These are phyloP conservation scores for Lepus townsendii DNA, from an alignment of 2,797 vertebrate species.

Conservation along the genomic window DNA sequence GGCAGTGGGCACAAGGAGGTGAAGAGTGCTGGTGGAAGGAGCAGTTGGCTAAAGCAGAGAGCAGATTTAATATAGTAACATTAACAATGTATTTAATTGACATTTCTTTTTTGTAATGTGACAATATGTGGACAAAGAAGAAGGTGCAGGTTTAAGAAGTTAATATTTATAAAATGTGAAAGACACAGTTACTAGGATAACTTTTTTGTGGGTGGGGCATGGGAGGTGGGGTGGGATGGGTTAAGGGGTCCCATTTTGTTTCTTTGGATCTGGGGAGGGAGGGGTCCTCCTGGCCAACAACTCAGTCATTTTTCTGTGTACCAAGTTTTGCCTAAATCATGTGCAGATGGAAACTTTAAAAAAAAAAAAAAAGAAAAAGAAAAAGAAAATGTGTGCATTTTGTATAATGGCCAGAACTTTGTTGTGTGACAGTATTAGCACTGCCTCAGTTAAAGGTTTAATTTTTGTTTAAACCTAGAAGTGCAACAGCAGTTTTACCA, in stretches of 20 bases:
- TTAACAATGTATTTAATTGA: slow-evolving; percentile 94
- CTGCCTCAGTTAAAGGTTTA: slow-evolving; percentile 90
- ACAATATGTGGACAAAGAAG: slow-evolving; percentile 90
- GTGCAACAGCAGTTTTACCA: slow-evolving; percentile 88
- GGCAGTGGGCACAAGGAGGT: slow-evolving; percentile 87
- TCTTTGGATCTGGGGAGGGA: slow-evolving; percentile 77
- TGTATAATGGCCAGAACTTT: slow-evolving; percentile 89
- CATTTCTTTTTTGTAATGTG: slow-evolving; percentile 93
- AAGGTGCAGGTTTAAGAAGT: slow-evolving; percentile 91
- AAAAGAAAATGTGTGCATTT: slow-evolving; percentile 83
- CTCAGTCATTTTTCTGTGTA: slow-evolving; percentile 89
- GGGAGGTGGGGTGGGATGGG: slow-evolving; percentile 84
- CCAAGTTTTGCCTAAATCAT: slow-evolving; percentile 90
- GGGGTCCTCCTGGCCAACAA: slow-evolving; percentile 87
- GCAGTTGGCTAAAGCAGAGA: slow-evolving; percentile 87
- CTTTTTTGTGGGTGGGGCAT: slow-evolving; percentile 87
- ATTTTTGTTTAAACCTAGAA: slow-evolving; percentile 91
- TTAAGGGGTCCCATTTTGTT: slow-evolving; percentile 83
- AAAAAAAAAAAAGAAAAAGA: not conserved
- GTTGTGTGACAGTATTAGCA: slow-evolving; percentile 91
- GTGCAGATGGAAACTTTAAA: slow-evolving; percentile 83
- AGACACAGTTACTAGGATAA: slow-evolving; percentile 90
- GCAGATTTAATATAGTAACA: slow-evolving; percentile 92
- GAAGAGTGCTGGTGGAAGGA: slow-evolving; percentile 81
- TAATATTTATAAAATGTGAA: slow-evolving; percentile 95